phyloP scores from a whole-genome alignment of 2,113 vertebrate species.

The Prionailurus viverrinus region DNA sequence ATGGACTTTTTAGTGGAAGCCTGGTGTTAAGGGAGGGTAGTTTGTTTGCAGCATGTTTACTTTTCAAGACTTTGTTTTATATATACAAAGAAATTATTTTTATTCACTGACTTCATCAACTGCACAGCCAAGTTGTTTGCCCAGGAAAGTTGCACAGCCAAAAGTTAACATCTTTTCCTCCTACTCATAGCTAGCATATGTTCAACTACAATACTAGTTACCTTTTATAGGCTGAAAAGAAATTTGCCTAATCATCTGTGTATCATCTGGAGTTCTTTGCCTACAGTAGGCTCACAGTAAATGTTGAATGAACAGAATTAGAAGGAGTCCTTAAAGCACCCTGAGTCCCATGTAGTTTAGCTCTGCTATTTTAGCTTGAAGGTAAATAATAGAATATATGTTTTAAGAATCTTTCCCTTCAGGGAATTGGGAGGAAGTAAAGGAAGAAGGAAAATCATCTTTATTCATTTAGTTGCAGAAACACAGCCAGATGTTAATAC shows the following conservation, averaged over 20 bases:
- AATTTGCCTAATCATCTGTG: background rate
- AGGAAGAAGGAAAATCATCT: background rate
- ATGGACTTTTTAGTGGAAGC: slow-evolving; percentile 31
- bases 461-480: slow-evolving; percentile 38
- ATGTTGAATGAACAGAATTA: background rate
- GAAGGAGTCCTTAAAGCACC: background rate
- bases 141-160: background rate
- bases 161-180: slow-evolving; percentile 44
- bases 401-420: background rate
- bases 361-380: slow-evolving; percentile 21
- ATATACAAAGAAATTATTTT: slow-evolving; percentile 23
- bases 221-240: slow-evolving; percentile 20
- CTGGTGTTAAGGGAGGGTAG: background rate
- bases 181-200: background rate
- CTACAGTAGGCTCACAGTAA: background rate
- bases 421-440: background rate
- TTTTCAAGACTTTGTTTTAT: slow-evolving; percentile 51
- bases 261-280: background rate
- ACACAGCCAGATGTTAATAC: background rate
- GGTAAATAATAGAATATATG: background rate
- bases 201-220: background rate
- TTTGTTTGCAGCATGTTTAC: background rate
- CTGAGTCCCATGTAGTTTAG: background rate
- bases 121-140: background rate
- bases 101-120: background rate